Percentiles rank a stretch among this genome's conserved stretches.
phyloP scores from a whole-genome alignment of 2,113 vertebrate species.

The Sturnira hondurensis region DNA sequence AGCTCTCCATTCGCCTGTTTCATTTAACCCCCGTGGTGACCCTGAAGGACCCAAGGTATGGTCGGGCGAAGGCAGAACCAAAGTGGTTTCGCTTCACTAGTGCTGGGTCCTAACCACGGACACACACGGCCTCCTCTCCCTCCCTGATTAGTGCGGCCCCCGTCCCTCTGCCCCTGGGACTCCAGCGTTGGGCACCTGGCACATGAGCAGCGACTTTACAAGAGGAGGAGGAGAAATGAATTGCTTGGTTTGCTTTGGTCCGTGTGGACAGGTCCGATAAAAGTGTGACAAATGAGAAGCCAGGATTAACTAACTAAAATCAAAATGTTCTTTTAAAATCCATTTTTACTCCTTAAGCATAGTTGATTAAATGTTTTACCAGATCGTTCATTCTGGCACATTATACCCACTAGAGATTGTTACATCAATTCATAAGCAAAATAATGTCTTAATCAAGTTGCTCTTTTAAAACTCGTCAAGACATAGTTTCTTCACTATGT shows the following conservation, averaged over 20 bases:
- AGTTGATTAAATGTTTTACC: background rate
- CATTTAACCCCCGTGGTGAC: background rate
- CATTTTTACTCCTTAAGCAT: background rate
- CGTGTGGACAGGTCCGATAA: slow-evolving; percentile 11
- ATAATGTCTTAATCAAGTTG: background rate
- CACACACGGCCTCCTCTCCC: background rate
- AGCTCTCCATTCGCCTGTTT: background rate
- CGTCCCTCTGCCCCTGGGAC: background rate
- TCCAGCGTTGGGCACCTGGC: background rate
- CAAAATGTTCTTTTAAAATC: background rate
- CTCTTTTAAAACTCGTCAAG: background rate
- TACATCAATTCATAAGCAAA: background rate
- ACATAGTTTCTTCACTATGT: background rate
- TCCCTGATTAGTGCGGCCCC: background rate
- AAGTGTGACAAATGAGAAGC: slow-evolving; percentile 45
- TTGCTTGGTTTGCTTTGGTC: background rate
- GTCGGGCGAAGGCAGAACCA: background rate
- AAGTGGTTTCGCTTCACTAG: background rate
- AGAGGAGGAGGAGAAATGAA: background rate
- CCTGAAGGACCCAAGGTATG: background rate
- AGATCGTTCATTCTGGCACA: background rate
- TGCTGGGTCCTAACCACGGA: background rate
- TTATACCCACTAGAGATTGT: background rate
- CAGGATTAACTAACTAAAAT: slow-evolving; percentile 14
- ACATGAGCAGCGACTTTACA: background rate